Conservation (phyloP, 1,140 invertebrate species). For the Drosophila micromelanica region DNA sequence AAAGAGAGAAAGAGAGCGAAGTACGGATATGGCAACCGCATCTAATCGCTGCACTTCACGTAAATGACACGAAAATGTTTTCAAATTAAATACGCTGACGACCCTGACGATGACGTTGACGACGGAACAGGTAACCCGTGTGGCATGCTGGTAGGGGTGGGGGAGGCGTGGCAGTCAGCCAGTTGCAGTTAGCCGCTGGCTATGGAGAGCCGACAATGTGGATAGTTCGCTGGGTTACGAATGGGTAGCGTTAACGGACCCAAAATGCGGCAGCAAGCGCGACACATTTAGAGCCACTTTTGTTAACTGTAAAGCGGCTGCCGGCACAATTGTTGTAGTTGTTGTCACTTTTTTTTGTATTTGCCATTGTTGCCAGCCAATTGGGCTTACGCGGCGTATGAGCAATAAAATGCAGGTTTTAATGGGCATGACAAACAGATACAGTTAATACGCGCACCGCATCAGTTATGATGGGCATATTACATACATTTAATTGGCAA, state of each 20-base stretch:
- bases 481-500: background rate
- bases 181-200: slow-evolving; percentile 4
- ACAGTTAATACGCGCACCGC: slow-evolving; percentile 20
- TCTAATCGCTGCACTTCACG: slow-evolving; percentile 64
- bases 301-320: slow-evolving; percentile 41
- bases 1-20: background rate
- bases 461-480: slow-evolving; percentile 13
- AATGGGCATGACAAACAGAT: slow-evolving; percentile 31
- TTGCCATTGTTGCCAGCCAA: slow-evolving; percentile 24
- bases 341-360: slow-evolving; percentile 3
- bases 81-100: slow-evolving; percentile 56
- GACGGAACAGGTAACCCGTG: background rate
- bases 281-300: slow-evolving; percentile 39
- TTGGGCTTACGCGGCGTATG: slow-evolving; percentile 44
- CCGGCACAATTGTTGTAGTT: slow-evolving; percentile 17
- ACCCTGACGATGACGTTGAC: slow-evolving; percentile 27
- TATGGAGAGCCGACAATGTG: slow-evolving; percentile 18
- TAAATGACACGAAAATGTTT: slow-evolving; percentile 69
- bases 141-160: background rate
- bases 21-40: slow-evolving; percentile 42
- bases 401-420: slow-evolving; percentile 45
- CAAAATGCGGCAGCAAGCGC: slow-evolving; percentile 11
- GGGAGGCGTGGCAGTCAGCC: background rate
- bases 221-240: slow-evolving; percentile 50
- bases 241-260: slow-evolving; percentile 34